phyloP scores from a whole-genome alignment of 2,113 vertebrate species.

The Pavo muticus region DNA sequence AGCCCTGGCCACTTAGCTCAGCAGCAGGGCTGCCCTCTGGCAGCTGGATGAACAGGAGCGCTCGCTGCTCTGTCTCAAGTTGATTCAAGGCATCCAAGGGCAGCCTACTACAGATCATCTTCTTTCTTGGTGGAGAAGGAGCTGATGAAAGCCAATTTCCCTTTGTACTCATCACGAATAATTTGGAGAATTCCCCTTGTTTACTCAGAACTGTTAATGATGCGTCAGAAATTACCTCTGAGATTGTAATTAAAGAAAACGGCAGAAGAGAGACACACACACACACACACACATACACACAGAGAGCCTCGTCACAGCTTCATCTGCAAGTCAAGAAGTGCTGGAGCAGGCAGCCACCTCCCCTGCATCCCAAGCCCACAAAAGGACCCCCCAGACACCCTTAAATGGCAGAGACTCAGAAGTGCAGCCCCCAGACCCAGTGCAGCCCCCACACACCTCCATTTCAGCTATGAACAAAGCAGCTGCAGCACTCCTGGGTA shows the following conservation, averaged over 20 bases:
- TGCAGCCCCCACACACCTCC: rapidly evolving
- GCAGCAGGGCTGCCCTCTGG: not conserved
- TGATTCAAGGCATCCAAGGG: not conserved
- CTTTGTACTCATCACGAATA: constrained; percentile 72
- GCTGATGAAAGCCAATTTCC: constrained; percentile 61
- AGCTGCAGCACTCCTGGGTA: not conserved
- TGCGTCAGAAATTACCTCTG: constrained; percentile 73
- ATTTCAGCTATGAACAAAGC: not conserved
- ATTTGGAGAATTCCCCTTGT: constrained; percentile 76
- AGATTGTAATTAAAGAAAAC: constrained; percentile 76
- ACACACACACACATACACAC: not conserved
- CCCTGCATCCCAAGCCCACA: not conserved
- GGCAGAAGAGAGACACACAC: constrained; percentile 5
- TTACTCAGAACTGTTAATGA: constrained; percentile 78
- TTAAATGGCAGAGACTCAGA: not conserved
- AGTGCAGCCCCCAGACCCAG: not conserved
- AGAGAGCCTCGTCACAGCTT: not conserved
- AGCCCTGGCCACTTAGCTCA: not conserved
- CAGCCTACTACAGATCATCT: not conserved
- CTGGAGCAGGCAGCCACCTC: not conserved
- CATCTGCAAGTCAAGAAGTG: not conserved
- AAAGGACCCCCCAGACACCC: not conserved
- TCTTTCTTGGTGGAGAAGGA: constrained; percentile 48
- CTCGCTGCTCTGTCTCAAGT: not conserved
- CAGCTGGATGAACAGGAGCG: not conserved